A percentile compares a stretch with the other conserved stretches of the same genome.
phyloP scores from a whole-genome alignment of 2,888 invertebrate genomes.

The Thalpophila matura region DNA sequence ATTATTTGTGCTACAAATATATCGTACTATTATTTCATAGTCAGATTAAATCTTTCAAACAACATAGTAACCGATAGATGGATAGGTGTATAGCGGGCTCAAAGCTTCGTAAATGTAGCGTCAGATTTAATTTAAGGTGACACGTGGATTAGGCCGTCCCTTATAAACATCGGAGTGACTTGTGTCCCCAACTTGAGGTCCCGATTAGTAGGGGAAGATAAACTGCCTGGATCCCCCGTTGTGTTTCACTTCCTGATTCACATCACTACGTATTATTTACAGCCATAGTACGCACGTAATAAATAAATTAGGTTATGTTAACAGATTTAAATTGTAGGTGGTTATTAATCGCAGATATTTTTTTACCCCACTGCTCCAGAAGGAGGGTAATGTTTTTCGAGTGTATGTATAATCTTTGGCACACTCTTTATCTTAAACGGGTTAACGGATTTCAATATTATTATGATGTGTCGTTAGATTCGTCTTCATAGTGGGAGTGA shows the following conservation, averaged over 20 bases:
- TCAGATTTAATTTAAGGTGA: conserved; percentile 58
- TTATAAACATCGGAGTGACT: conserved; percentile 59
- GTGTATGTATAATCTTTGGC: no score
- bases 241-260: conserved; percentile 40
- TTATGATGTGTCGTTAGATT: no score
- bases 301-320: conserved; percentile 20
- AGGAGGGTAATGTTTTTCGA: no score
- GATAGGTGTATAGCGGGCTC: conserved; percentile 31
- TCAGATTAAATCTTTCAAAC: conserved; percentile 16
- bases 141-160: conserved; percentile 52
- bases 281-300: conserved; percentile 13
- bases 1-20: no score
- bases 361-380: no score
- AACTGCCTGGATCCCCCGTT: conserved; percentile 36
- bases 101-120: conserved; percentile 50
- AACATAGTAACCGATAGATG: neutral
- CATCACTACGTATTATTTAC: conserved; percentile 37
- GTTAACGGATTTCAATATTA: no score
- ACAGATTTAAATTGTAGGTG: neutral
- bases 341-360: no score
- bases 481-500: no score
- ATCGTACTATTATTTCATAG: neutral
- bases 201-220: conserved; percentile 57
- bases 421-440: no score
- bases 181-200: conserved; percentile 43